Percentiles rank a stretch among this genome's conserved stretches.
phyloP scores from a whole-genome alignment of 2,113 vertebrate species.

The Platysternon megacephalum region DNA sequence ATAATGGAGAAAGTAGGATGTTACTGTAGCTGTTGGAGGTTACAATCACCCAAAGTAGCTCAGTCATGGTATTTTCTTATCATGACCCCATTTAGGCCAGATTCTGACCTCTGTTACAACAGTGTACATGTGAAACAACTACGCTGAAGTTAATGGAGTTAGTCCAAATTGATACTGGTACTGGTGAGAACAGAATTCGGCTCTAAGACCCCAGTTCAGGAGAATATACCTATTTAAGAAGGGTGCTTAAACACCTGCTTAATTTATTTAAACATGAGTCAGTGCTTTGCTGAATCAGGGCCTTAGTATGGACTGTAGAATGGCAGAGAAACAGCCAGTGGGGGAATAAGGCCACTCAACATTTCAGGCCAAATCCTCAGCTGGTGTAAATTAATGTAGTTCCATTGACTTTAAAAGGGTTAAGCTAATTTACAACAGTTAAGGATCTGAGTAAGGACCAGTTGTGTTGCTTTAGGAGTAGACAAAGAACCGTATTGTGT shows the following conservation, averaged over 20 bases:
- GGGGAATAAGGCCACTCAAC: conserved; percentile 57
- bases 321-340: conserved; percentile 35
- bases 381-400: conserved; percentile 59
- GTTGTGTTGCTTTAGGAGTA: conserved; percentile 11
- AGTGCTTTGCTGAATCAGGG: conserved; percentile 32
- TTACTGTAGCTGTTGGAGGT: fast-evolving
- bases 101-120: background rate
- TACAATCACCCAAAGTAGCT: conserved; percentile 23
- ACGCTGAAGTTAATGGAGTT: background rate
- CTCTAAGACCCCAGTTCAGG: background rate
- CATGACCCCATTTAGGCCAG: background rate
- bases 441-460: conserved; percentile 56
- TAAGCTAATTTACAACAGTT: conserved; percentile 71
- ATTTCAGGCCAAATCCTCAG: conserved; percentile 44
- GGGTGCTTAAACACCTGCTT: background rate
- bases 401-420: conserved; percentile 63
- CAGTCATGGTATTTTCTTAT: background rate
- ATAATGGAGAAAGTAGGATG: background rate
- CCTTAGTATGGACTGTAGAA: conserved; percentile 8
- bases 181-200: background rate
- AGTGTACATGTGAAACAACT: background rate
- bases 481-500: conserved; percentile 44
- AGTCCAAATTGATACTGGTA: background rate
- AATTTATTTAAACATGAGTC: conserved; percentile 6
- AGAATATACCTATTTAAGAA: background rate